A percentile compares a stretch with the other conserved stretches of the same genome.
These are phyloP conservation scores for Seriola quinqueradiata DNA, from an alignment of 2,113 vertebrate genomes.

Conservation along the genomic window DNA sequence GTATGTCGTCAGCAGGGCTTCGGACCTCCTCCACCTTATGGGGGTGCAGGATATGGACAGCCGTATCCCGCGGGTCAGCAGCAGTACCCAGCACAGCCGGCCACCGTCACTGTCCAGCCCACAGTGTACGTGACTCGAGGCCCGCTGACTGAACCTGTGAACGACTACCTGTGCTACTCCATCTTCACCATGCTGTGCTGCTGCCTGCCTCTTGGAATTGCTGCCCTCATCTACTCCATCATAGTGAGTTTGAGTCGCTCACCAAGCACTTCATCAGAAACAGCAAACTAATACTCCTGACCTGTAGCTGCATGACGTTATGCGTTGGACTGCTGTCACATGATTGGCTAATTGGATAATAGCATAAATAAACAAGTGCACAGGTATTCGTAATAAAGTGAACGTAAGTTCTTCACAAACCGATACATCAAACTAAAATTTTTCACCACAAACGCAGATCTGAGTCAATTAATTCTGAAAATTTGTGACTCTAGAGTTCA, in stretches of 20 bases:
- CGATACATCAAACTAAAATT: too few species aligned
- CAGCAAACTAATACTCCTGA: too few species aligned
- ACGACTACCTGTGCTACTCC: conserved; percentile 85
- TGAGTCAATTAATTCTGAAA: too few species aligned
- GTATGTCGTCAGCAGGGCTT: conserved; percentile 23
- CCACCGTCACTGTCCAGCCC: conserved; percentile 67
- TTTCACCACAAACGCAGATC: too few species aligned
- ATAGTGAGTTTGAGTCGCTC: conserved; percentile 69
- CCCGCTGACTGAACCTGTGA: conserved; percentile 57
- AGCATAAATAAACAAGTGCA: too few species aligned
- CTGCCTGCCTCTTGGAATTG: conserved; percentile 84
- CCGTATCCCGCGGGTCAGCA: conserved; percentile 25
- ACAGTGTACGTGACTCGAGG: conserved; percentile 54
- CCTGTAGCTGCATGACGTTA: too few species aligned
- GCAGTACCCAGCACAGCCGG: conserved; percentile 31
- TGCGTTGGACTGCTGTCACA: too few species aligned
- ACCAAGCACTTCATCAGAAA: not conserved
- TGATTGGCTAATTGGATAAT: too few species aligned
- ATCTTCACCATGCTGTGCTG: conserved; percentile 87
- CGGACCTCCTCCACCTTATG: conserved; percentile 14
- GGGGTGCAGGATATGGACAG: conserved; percentile 21
- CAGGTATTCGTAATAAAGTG: too few species aligned
- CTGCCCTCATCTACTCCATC: conserved; percentile 82
- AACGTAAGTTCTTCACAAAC: too few species aligned
- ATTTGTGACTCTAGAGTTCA: too few species aligned